Percentiles rank a stretch among this genome's conserved stretches.
These are phyloP conservation scores for Fragum fragum DNA, from an alignment of 2,888 invertebrate genomes.

Conservation along the genomic window DNA sequence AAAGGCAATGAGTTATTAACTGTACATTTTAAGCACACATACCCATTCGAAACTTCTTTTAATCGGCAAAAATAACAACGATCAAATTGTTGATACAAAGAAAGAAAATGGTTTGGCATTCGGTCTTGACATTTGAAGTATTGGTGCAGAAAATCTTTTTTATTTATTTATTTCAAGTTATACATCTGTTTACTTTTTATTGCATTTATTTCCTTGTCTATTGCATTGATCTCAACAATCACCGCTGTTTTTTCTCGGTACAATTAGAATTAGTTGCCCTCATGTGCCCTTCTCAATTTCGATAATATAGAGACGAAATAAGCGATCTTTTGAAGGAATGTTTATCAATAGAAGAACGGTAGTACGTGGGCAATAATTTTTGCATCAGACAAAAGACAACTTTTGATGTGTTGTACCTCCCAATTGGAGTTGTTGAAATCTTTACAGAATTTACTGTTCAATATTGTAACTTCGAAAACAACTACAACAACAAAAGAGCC, in stretches of 20 bases:
- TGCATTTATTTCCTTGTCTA: not conserved
- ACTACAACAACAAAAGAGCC: too few species aligned
- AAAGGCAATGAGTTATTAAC: too few species aligned
- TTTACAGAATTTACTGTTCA: too few species aligned
- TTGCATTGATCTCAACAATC: not conserved
- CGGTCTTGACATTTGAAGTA: too few species aligned
- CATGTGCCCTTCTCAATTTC: not conserved
- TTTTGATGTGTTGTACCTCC: not conserved
- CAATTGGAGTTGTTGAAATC: too few species aligned
- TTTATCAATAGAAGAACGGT: not conserved
- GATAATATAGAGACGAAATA: not conserved
- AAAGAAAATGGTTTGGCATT: too few species aligned
- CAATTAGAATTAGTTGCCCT: constrained; percentile 1
- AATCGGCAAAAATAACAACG: too few species aligned
- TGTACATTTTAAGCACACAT: too few species aligned
- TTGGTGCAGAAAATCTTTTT: too few species aligned
- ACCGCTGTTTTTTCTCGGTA: not conserved
- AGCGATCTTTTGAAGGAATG: not conserved
- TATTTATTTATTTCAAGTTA: not conserved
- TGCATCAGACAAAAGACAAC: not conserved
- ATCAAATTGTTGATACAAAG: too few species aligned
- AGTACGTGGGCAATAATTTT: not conserved
- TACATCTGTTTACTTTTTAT: not conserved
- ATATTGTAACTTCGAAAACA: too few species aligned
- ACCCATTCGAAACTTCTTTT: too few species aligned